Base-by-base conservation (phyloP, 2,113 vertebrate species). In the Elephas maximus region DNA sequence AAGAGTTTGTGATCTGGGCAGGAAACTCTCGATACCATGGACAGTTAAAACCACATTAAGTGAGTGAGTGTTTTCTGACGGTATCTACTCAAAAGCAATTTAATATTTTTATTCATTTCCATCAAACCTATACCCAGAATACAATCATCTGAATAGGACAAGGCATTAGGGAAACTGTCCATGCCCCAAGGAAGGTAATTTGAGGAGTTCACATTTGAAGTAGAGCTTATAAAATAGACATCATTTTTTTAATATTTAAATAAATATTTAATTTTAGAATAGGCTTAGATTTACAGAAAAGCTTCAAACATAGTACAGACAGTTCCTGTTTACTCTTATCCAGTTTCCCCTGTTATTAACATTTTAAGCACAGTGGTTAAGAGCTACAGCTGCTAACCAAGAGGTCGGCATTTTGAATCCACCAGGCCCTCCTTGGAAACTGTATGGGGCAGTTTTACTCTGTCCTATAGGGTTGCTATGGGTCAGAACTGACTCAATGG, bases 21-120 rank as follows among this genome's bases (percentile, higher is more conserved):
- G 33, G 82, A 79, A 82, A 76, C 26, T 87, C 37, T 90, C 77
- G 10, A 92, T 48, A 48, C 67, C 28, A 63, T 57, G 83, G 94
- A 87, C 41, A 91, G 37, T 44, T 69, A 88, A n/a, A 95, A 78
- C 62, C 24, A 63, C 14, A 30, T 85, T 88, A 88, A 6, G 6
- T 45, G 30, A 83, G 28, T 71, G 62, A 93, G 86, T 95, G 57
- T 83, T 90, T 95, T 95, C 21, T 41, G 88, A 30, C 57, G 12
- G 48, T 30, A n/a, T 30, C 2, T 45, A 86, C 95, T 91, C 45
- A 82, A 69, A 90, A 67, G 12, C 45, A 53, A 62, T 90, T 86
- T 78, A 79, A 41, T 93, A 81, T 92, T 83, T 78, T 30, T 44
- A 73, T 51, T 20, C 28, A 87, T 76, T 95, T 69, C 26, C 20